Evolutionary conservation across 2,888 invertebrate genomes (phyloP), one percentile per base, ranked within the genome.

Genomic region (Yponomeuta sedellus): DNA sequence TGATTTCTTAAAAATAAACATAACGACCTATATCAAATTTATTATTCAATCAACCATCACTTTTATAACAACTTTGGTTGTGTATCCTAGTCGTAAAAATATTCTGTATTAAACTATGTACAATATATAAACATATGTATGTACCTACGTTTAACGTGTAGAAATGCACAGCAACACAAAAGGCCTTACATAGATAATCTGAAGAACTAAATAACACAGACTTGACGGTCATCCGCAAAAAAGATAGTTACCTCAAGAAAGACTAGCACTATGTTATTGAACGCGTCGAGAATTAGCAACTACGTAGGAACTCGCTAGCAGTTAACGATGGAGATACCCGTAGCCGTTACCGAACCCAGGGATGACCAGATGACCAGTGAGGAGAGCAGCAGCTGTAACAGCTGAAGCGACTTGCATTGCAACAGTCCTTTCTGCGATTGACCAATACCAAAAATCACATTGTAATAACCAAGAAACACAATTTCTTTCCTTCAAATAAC

Each of bases 11-110:
- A 77, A 85, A 84, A 87, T 89, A 89, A 89, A 89, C 86, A 82
- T 89, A 91, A 91, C 88, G 83, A 86, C 83, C 83, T 89, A 89
- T 80, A 86, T 81, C 86, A 85, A 84, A 80, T 84, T 86, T 89
- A 88, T 86, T 85, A 88, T 88, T 90, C 86, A 87, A 85, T 88
- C 91, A 92, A 92, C 91, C 92, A 89, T 91, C 90, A 91, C 88
- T 89, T 91, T 52, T 86, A 86, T 91, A 92, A 92, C 92, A 91
- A 92, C 92, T 92, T 92, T 92, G 92, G 92, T 92, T 92, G 92
- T 90, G 91, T 91, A 91, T 83, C 85, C 91, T 92, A 91, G 81
- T 89, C 91, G 91, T 92, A 92, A 91, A 92, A 91, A 92, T 91
- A 91, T 89, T 85, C 77, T 85, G 86, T 88, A 88, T 83, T 87